Evolutionary conservation across 92 coral and sea anemone genomes (phyloP).

Genomic region (Blastomussa wellsi): DNA sequence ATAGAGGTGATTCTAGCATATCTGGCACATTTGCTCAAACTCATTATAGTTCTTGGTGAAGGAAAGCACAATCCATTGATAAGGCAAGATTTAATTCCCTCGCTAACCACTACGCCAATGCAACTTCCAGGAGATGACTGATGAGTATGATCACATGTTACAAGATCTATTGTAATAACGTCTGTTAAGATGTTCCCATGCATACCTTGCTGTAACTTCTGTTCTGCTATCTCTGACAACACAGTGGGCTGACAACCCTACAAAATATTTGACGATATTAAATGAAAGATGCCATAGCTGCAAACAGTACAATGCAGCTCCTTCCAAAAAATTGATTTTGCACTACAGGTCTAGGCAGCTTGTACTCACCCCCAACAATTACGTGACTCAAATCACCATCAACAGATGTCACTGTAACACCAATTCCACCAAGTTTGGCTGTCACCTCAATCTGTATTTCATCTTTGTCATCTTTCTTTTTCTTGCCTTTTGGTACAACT

Average conservation of each 20-base stretch:
- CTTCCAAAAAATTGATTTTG: neutral
- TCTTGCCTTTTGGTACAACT: slow-evolving; percentile 30
- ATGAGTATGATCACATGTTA: no score
- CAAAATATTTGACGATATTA: neutral
- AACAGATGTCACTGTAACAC: slow-evolving; percentile 73
- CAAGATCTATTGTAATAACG: no score
- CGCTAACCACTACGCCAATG: no score
- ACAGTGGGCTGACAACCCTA: slow-evolving; percentile 82
- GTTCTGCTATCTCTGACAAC: slow-evolving; percentile 76
- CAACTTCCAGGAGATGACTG: no score
- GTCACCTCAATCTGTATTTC: slow-evolving; percentile 72
- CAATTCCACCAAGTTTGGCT: slow-evolving; percentile 88
- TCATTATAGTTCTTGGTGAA: no score
- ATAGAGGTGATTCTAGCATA: no score
- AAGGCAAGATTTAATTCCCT: no score
- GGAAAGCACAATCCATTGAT: no score
- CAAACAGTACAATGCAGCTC: neutral
- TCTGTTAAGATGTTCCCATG: neutral
- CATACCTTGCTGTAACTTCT: slow-evolving; percentile 83
- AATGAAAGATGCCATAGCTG: neutral
- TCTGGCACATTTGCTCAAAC: no score
- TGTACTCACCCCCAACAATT: slow-evolving; percentile 77
- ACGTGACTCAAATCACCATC: slow-evolving; percentile 79
- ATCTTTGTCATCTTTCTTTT: slow-evolving; percentile 46
- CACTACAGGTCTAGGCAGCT: neutral